Percentiles rank a stretch among this genome's conserved stretches.
Evolutionary conservation across 2,797 vertebrate species (phyloP).

Genomic region (Artibeus jamaicensis): DNA sequence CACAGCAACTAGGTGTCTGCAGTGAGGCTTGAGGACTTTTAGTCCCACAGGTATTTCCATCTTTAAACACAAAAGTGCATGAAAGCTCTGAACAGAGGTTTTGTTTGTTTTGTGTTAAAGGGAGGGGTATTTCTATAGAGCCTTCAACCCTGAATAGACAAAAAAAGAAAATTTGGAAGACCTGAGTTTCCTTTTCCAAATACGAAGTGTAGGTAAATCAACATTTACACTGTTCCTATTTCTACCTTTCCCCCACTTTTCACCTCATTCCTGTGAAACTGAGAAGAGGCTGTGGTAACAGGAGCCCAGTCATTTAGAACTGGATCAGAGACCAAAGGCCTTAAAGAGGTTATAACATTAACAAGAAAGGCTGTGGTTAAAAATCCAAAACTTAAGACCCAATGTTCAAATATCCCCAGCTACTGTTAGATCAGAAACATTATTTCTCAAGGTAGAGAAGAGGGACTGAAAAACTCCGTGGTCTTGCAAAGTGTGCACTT

Average conservation of each 20-base stretch:
- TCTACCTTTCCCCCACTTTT: not conserved
- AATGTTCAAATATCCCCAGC: not conserved
- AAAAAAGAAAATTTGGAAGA: not conserved
- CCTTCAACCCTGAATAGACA: not conserved
- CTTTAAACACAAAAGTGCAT: not conserved
- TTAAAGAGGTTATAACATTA: not conserved
- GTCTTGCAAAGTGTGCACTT: not conserved
- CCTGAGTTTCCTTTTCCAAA: constrained; percentile 29
- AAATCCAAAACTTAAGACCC: not conserved
- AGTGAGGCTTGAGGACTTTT: not conserved
- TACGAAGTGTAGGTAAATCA: not conserved
- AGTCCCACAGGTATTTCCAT: not conserved
- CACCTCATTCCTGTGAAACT: not conserved
- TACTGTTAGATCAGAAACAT: not conserved
- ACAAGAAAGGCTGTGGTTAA: constrained; percentile 10
- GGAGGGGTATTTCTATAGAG: not conserved
- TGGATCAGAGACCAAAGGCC: not conserved
- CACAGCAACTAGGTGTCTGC: not conserved
- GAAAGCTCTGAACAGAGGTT: not conserved
- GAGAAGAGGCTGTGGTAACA: not conserved
- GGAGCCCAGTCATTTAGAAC: not conserved
- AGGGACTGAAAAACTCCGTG: not conserved
- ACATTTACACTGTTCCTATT: not conserved
- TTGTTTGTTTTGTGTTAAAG: not conserved
- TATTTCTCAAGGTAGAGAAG: not conserved